Evolutionary conservation across 2,113 vertebrate genomes (phyloP).

Genomic region (Oncorhynchus gorbuscha): DNA sequence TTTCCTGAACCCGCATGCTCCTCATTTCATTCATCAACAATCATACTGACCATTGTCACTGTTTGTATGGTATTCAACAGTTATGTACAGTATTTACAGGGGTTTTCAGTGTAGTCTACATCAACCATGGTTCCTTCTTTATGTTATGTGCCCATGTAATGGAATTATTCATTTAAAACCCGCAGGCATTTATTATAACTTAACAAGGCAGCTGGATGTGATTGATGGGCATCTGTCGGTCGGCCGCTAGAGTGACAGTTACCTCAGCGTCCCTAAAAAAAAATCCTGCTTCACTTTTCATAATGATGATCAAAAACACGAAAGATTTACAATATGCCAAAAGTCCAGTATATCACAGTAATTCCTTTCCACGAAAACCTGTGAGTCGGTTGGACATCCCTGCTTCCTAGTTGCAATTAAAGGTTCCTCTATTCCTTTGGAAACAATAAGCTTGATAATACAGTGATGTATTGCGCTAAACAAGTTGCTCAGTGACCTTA

Average conservation of each 20-base stretch:
- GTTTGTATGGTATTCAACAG: neutral
- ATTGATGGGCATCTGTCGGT: neutral
- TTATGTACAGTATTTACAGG: neutral
- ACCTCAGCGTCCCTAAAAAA: neutral
- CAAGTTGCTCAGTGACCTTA: conserved; percentile 60
- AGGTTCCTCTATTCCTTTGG: conserved; percentile 56
- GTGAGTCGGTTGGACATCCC: neutral
- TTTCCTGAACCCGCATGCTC: neutral
- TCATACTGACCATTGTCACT: neutral
- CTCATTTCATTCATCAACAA: neutral
- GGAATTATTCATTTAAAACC: neutral
- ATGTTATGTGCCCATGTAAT: neutral
- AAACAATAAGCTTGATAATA: conserved; percentile 54
- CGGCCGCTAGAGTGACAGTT: neutral
- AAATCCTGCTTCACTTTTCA: neutral
- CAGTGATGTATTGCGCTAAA: conserved; percentile 41
- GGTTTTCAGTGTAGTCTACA: neutral
- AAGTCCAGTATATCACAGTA: neutral
- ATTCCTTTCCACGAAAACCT: neutral
- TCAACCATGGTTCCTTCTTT: neutral
- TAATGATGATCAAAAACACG: neutral
- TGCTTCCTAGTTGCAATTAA: conserved; percentile 51
- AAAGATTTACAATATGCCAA: neutral
- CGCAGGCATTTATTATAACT: neutral
- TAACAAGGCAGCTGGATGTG: neutral